phyloP scores from a whole-genome alignment of 2,113 vertebrate genomes.

The Phaethon lepturus region DNA sequence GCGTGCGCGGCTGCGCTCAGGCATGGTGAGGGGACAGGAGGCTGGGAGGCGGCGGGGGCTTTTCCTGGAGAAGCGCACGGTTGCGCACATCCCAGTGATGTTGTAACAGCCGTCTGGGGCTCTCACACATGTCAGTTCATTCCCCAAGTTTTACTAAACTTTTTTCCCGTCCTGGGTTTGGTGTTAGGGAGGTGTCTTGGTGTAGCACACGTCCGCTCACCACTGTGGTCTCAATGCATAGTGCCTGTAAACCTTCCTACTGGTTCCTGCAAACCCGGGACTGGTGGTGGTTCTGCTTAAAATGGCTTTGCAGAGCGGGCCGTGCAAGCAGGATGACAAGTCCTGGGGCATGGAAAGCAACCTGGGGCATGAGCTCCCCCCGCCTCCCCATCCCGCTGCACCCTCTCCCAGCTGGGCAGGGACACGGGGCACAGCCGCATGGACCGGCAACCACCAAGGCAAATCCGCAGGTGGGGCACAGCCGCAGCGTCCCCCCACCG shows the following conservation, averaged over 20 bases:
- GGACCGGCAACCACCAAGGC: not conserved
- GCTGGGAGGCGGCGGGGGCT: not conserved
- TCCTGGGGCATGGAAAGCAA: not conserved
- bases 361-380: not conserved
- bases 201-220: accelerated
- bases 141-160: not conserved
- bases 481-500: accelerated
- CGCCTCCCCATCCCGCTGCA: not conserved
- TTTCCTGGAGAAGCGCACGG: accelerated
- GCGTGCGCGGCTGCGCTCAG: accelerated
- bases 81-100: not conserved
- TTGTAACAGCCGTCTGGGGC: accelerated
- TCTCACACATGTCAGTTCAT: not conserved
- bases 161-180: not conserved
- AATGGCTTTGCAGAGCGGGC: not conserved
- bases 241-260: not conserved
- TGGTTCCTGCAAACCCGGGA: accelerated
- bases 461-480: not conserved
- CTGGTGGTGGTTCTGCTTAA: not conserved
- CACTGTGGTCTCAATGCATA: accelerated
- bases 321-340: accelerated
- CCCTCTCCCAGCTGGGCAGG: not conserved
- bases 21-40: not conserved
- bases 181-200: not conserved
- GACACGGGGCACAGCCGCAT: accelerated